Evolutionary conservation across 2,888 invertebrate genomes (phyloP), one percentile per base, ranked within the genome.

Genomic region (Omphaloscelis lunosa): DNA sequence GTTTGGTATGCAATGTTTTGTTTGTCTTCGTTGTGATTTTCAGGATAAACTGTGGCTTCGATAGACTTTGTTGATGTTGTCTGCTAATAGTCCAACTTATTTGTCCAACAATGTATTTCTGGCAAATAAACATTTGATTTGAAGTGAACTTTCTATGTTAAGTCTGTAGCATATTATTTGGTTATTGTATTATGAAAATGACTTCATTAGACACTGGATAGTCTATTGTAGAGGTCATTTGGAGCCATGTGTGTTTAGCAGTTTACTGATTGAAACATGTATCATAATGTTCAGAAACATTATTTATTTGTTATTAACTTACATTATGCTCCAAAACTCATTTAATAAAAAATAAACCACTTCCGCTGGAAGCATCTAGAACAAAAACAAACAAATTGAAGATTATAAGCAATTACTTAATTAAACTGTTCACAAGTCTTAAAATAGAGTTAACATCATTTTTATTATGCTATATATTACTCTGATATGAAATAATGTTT

Each of bases 401-500:
- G 5, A 62, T 39, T 63, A 17, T 20, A 20, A n/a, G n/a, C 27
- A 58, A 66, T 51, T 67, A 41, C 20, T 6, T n/a, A 39, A 5
- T 11, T 23, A 59, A 27, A 48, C 11, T 72, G 48, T 29, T n/a
- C 12, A 72, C 15, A 73, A 17, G 23, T 59, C 23, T 75, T 23
- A 15, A 59, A 74, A 75, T 48, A 59, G 45, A 73, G 15, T 66
- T n/a, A 51, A 41, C 23, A 34, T 20, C 1, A 70, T 62, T 15
- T 51, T 27, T 29, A n/a, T 56, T 29, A n/a, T 56, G 27, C 27
- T 39, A 1, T n/a, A 68, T 29, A 68, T 29, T 29, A 23, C 41
- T 51, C 15, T 39, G 77, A 48, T 66, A 66, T 8, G 23, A 2
- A 39, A 48, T 59, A 45, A 34, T 69, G 39, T 77, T 79, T 79